Percentiles rank a stretch among this genome's conserved stretches.
phyloP scores from a whole-genome alignment of 2,888 invertebrate genomes.

The Macrophya annulata region DNA sequence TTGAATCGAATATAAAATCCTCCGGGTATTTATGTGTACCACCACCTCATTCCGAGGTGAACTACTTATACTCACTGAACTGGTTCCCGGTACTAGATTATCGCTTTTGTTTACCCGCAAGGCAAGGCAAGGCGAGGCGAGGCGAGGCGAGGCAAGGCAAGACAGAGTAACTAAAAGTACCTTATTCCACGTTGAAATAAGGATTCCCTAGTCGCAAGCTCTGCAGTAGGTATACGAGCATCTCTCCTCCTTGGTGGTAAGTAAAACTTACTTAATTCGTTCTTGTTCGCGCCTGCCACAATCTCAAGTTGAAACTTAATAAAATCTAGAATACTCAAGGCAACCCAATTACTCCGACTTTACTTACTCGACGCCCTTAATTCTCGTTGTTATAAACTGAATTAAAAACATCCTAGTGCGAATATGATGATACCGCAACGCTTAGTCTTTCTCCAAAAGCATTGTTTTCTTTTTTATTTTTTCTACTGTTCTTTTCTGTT shows the following conservation, averaged over 20 bases:
- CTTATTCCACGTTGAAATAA: constrained; percentile 24
- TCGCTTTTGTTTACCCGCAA: constrained; percentile 14
- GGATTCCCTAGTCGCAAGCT: constrained; percentile 28
- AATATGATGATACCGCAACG: not conserved
- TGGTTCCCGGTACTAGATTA: constrained; percentile 13
- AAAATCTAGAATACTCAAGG: constrained; percentile 63
- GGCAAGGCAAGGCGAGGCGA: not conserved
- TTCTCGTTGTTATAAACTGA: not conserved
- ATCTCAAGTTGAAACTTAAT: constrained; percentile 72
- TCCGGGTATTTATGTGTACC: not conserved
- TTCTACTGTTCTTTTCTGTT: not conserved
- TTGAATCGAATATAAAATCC: constrained; percentile 10
- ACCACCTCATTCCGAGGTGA: not conserved
- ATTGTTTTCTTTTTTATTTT: too few relatives aligned
- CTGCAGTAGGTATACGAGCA: not conserved
- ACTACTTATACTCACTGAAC: constrained; percentile 10
- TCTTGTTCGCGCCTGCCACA: constrained; percentile 63
- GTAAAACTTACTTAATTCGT: constrained; percentile 72
- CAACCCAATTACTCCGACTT: constrained; percentile 50
- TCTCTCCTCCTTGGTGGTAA: constrained; percentile 52
- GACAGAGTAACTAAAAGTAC: not conserved
- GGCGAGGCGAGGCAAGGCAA: not conserved
- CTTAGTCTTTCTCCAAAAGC: not conserved
- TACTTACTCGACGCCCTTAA: constrained; percentile 7
- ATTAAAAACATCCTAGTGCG: constrained; percentile 22